These are phyloP conservation scores for Suncus etruscus DNA, from an alignment of 2,113 vertebrate species.

Conservation along the genomic window DNA sequence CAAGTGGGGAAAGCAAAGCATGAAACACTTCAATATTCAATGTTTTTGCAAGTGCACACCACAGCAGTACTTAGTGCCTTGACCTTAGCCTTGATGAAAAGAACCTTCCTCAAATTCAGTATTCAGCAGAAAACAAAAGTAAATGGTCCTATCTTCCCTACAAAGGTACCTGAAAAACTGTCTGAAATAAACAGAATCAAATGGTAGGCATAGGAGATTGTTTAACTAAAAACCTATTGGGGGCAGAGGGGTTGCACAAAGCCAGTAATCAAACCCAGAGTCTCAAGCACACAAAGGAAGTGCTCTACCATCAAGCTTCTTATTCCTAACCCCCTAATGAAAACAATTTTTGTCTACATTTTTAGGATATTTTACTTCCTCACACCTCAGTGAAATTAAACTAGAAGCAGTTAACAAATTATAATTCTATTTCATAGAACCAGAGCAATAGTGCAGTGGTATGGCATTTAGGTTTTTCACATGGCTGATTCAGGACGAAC, in stretches of 20 bases:
- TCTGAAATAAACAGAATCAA: neutral
- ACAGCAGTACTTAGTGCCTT: neutral
- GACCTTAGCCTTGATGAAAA: neutral
- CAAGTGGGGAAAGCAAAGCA: neutral
- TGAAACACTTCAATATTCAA: neutral
- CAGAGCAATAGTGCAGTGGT: too few relatives aligned
- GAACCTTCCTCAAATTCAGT: slow-evolving; percentile 21
- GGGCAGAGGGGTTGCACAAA: too few relatives aligned
- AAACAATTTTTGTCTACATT: slow-evolving; percentile 58
- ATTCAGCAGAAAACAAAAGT: slow-evolving; percentile 24
- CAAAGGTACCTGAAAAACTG: slow-evolving; percentile 32
- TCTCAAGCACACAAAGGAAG: neutral
- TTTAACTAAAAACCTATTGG: neutral
- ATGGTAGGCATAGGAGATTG: neutral
- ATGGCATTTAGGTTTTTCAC: too few relatives aligned
- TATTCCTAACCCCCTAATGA: neutral
- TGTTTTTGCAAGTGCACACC: neutral
- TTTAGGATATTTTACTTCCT: slow-evolving; percentile 43
- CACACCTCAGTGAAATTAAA: slow-evolving; percentile 10
- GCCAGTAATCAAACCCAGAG: too few relatives aligned
- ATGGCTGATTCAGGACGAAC: too few relatives aligned
- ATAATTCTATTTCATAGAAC: slow-evolving; percentile 34
- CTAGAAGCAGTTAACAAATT: slow-evolving; percentile 24
- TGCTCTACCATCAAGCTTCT: neutral
- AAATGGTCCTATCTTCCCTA: neutral